phyloP scores from a whole-genome alignment of 2,888 invertebrate genomes.

The Hydropsyche betteni region DNA sequence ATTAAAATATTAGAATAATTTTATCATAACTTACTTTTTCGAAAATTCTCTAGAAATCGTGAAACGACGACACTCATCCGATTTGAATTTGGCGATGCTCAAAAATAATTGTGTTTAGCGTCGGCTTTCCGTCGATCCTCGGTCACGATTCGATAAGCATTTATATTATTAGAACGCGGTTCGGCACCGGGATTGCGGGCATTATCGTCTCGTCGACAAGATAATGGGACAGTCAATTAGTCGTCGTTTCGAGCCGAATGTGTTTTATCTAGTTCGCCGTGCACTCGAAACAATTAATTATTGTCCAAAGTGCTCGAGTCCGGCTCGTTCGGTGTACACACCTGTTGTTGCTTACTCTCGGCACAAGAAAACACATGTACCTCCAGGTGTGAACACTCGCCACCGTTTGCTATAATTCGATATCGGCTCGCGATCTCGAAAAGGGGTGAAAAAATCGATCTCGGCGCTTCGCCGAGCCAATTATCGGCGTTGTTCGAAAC shows the following conservation, averaged over 20 bases:
- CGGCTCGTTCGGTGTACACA: not conserved
- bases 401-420: slow-evolving; percentile 7
- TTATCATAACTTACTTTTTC: no score
- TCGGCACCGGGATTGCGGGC: not conserved
- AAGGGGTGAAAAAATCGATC: not conserved
- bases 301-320: not conserved
- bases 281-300: slow-evolving; percentile 13
- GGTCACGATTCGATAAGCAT: no score
- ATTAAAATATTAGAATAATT: no score
- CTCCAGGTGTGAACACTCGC: slow-evolving; percentile 21
- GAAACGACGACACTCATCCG: not conserved
- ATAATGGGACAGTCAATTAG: slow-evolving; percentile 23
- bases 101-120: not conserved
- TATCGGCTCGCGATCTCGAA: not conserved
- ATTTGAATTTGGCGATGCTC: not conserved
- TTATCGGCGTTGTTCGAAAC: no score
- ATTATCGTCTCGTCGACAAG: slow-evolving; percentile 29
- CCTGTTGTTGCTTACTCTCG: slow-evolving; percentile 4
- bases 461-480: no score
- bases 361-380: slow-evolving; percentile 8
- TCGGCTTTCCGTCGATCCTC: no score
- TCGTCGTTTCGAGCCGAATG: slow-evolving; percentile 10
- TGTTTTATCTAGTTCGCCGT: not conserved
- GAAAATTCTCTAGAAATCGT: no score
- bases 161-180: not conserved